Evolutionary conservation across 2,888 invertebrate species (phyloP), one percentile per base, ranked within the genome.

Genomic region (Yponomeuta sedellus): DNA sequence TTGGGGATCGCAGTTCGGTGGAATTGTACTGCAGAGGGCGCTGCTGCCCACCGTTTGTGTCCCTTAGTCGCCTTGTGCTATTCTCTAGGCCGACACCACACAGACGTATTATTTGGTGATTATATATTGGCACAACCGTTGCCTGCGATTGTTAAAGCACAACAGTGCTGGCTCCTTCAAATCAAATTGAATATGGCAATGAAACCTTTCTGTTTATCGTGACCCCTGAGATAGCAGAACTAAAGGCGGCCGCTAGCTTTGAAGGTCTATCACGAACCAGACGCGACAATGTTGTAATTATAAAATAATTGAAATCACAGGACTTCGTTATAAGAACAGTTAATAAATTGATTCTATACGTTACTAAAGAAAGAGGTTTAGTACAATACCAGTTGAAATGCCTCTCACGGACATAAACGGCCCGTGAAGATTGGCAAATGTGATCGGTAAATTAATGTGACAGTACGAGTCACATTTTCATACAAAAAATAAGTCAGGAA

Each of bases 371-470:
- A 52, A 52, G 44, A 52, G 12, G 44, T 52, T 52, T 52, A 59
- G 3, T 59, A 59, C 59, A 59, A 22, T 59, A 59, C 44, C 16
- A 16, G 16, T 16, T 59, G 25, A 11, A 59, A 22, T 59, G 59
- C 22, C 20, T 59, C 59, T 59, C 59, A 59, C 59, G 59, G 12
- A 12, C 59, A 59, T 59, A 10, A 59, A 52, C 44, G 44, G 44
- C 16, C 16, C 44, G 12, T 52, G 44, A 52, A 52, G 44, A 52
- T 52, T 52, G 44, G 44, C 44, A 52, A n/a, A n/a, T n/a, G n/a
- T n/a, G n/a, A n/a, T n/a, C n/a, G n/a, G n/a, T n/a, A n/a, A n/a
- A n/a, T n/a, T n/a, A n/a, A n/a, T n/a, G n/a, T n/a, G n/a, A n/a
- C n/a, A n/a, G n/a, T n/a, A n/a, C n/a, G n/a, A n/a, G n/a, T n/a